Conservation (phyloP, 1,140 invertebrate genomes). For the Charaxes varanes region DNA sequence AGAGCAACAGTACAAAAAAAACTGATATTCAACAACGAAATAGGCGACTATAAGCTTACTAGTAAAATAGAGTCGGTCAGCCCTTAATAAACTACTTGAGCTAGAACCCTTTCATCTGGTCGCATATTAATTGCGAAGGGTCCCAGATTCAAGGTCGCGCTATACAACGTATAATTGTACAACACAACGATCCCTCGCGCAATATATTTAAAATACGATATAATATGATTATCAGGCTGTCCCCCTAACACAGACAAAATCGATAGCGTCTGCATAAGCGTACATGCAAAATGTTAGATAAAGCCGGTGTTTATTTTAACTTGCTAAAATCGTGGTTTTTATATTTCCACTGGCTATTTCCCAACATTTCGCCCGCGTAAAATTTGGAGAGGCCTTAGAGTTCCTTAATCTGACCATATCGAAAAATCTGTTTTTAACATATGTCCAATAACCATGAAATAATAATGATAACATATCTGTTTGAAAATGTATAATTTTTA, state of each 20-base stretch:
- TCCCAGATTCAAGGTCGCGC: conserved; percentile 48
- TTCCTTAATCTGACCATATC: no score
- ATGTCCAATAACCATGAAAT: no score
- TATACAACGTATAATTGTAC: conserved; percentile 29
- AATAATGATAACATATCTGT: no score
- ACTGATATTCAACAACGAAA: conserved; percentile 3
- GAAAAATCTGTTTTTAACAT: no score
- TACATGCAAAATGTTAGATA: conserved; percentile 46
- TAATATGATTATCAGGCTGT: conserved; percentile 69
- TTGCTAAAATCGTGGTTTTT: not conserved
- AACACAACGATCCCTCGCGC: conserved; percentile 35
- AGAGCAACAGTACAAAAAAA: no score
- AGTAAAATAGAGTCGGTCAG: conserved; percentile 7
- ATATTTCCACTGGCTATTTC: not conserved
- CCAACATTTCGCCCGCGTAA: no score
- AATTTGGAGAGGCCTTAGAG: no score
- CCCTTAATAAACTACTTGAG: conserved; percentile 7
- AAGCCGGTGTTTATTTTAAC: conserved; percentile 13
- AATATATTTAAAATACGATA: conserved; percentile 68
- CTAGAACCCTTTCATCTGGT: conserved; percentile 15
- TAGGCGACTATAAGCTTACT: not conserved
- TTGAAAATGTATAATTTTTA: no score
- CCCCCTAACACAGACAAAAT: conserved; percentile 72
- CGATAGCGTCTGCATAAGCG: conserved; percentile 59
- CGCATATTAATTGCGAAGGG: conserved; percentile 30